phyloP scores from a whole-genome alignment of 2,797 vertebrate genomes.

The Tragelaphus eurycerus region DNA sequence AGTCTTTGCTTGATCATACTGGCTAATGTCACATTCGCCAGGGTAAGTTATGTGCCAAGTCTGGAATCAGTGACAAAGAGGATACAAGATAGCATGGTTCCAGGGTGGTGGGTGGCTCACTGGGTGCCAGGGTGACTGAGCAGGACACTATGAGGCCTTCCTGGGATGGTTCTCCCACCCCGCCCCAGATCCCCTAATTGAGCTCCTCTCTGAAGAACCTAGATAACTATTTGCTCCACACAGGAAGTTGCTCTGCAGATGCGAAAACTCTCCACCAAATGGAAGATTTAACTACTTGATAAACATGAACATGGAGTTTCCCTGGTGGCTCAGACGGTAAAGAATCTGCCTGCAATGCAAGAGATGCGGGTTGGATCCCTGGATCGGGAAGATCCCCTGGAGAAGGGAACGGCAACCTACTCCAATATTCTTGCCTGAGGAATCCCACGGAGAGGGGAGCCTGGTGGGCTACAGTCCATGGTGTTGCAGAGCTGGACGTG shows the following conservation, averaged over 20 bases:
- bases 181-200: background rate
- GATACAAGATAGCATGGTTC: background rate
- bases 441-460: background rate
- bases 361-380: background rate
- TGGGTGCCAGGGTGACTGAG: background rate
- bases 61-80: background rate
- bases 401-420: background rate
- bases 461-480: background rate
- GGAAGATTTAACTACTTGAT: background rate
- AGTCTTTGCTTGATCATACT: background rate
- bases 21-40: background rate
- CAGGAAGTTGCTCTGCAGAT: background rate
- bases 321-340: background rate
- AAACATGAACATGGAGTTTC: background rate
- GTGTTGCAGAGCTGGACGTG: background rate
- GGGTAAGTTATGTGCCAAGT: background rate
- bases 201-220: background rate
- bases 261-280: background rate
- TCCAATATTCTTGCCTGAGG: background rate
- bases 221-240: background rate
- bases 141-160: background rate
- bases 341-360: background rate
- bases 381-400: background rate
- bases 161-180: background rate
- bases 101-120: background rate